Evolutionary conservation across 2,797 vertebrate genomes (phyloP).

Genomic region (Leucoraja ocellata): DNA sequence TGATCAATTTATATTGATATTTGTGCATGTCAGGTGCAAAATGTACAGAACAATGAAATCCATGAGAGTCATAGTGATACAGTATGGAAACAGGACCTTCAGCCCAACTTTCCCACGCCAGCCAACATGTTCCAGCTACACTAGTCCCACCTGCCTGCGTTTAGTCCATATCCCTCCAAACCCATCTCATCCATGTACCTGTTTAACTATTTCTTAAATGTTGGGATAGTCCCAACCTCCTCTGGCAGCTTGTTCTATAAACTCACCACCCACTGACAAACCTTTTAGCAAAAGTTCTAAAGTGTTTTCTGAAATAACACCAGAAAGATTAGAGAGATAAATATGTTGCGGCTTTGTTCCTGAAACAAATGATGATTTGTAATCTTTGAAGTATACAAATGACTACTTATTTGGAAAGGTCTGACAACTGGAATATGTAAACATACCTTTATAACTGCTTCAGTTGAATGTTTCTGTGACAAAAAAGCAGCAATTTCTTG

Average conservation of each 20-base stretch:
- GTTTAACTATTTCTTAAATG: no score
- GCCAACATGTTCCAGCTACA: no score
- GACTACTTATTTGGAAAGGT: background rate
- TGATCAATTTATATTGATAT: no score
- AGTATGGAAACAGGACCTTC: no score
- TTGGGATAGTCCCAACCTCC: no score
- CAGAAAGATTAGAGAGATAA: background rate
- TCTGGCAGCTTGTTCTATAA: no score
- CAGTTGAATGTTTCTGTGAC: slow-evolving; percentile 64
- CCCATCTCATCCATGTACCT: no score
- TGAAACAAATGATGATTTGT: background rate
- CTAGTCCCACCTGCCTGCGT: no score
- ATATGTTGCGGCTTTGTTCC: background rate
- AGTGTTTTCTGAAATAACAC: background rate
- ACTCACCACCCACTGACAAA: background rate
- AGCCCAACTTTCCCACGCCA: no score
- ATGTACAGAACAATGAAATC: background rate
- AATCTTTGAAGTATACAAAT: background rate
- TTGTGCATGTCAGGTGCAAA: background rate
- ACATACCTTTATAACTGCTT: slow-evolving; percentile 65
- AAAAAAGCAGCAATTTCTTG: slow-evolving; percentile 67
- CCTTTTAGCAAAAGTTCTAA: no score
- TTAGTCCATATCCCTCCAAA: no score
- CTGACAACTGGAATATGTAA: background rate
- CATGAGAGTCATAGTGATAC: no score